Evolutionary conservation across 2,113 vertebrate species (phyloP).

Genomic region (Odontesthes bonariensis): DNA sequence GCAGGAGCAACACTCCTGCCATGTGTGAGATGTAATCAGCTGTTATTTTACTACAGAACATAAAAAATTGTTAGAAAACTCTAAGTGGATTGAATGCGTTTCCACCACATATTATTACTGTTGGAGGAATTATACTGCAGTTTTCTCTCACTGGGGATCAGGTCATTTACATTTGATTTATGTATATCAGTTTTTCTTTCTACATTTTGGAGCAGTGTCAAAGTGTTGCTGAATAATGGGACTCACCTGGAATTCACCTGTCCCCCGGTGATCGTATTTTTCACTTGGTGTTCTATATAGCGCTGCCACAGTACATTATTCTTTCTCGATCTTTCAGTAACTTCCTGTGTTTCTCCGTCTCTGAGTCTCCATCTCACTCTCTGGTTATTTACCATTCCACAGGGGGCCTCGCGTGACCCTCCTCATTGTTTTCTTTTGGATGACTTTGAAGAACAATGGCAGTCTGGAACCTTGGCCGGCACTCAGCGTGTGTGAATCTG

Average conservation of each 20-base stretch:
- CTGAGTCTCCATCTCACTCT: constrained; percentile 35
- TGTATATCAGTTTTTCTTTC: constrained; percentile 32
- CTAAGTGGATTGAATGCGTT: constrained; percentile 15
- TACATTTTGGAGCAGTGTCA: constrained; percentile 49
- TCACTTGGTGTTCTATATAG: constrained; percentile 52
- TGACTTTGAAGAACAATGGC: constrained; percentile 75
- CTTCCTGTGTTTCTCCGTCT: constrained; percentile 42
- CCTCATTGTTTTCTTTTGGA: constrained; percentile 74
- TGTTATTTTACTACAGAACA: constrained; percentile 5
- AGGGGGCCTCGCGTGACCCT: constrained; percentile 67
- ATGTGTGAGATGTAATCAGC: constrained; percentile 10
- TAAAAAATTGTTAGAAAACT: constrained; percentile 10
- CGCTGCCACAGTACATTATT: constrained; percentile 48
- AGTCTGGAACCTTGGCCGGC: constrained; percentile 68
- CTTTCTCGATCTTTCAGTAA: constrained; percentile 26
- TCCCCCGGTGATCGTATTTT: constrained; percentile 68
- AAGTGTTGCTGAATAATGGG: constrained; percentile 54
- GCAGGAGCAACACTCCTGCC: not conserved
- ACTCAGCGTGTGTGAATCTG: constrained; percentile 71
- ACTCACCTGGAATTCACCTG: constrained; percentile 63
- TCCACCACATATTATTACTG: not conserved
- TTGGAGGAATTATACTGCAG: constrained; percentile 23
- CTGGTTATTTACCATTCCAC: constrained; percentile 70
- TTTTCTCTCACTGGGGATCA: constrained; percentile 6
- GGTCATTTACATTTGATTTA: constrained; percentile 44